phyloP scores from a whole-genome alignment of 2,113 vertebrate species.

The Zingel zingel region DNA sequence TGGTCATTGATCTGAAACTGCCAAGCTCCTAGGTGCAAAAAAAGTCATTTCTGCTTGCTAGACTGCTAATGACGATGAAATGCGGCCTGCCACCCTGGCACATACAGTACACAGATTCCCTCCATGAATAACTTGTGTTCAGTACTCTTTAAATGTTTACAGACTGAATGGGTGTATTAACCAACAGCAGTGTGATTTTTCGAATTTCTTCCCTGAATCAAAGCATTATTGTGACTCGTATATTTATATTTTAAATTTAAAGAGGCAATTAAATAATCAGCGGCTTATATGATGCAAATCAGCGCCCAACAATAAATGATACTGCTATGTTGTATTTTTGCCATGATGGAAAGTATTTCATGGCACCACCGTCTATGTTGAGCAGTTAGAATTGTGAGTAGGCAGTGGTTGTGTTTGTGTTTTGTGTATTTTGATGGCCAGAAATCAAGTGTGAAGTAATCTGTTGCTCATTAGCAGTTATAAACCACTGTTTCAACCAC shows the following conservation, averaged over 20 bases:
- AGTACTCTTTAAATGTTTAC: constrained; percentile 56
- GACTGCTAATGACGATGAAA: constrained; percentile 78
- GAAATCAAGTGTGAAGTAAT: constrained; percentile 40
- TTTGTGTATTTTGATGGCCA: constrained; percentile 17
- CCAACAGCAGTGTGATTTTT: not conserved
- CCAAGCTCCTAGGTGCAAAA: constrained; percentile 72
- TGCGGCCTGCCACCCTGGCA: constrained; percentile 39
- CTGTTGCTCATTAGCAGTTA: constrained; percentile 28
- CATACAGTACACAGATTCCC: constrained; percentile 25
- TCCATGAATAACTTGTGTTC: constrained; percentile 24
- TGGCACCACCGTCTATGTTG: not conserved
- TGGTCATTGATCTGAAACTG: constrained; percentile 80
- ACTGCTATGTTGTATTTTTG: constrained; percentile 13
- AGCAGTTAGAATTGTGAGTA: constrained; percentile 2
- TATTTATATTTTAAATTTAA: constrained; percentile 3
- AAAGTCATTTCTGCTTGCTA: constrained; percentile 75
- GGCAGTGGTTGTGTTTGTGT: constrained; percentile 38
- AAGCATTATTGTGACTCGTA: not conserved
- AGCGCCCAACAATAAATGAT: constrained; percentile 8
- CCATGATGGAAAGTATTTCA: not conserved
- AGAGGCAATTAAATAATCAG: not conserved
- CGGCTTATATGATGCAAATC: not conserved
- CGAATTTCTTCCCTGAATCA: not conserved
- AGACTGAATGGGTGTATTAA: constrained; percentile 49
- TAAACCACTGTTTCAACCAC: constrained; percentile 7